Conservation (phyloP, 2,797 vertebrate genomes). For the Galagoides demidoff region DNA sequence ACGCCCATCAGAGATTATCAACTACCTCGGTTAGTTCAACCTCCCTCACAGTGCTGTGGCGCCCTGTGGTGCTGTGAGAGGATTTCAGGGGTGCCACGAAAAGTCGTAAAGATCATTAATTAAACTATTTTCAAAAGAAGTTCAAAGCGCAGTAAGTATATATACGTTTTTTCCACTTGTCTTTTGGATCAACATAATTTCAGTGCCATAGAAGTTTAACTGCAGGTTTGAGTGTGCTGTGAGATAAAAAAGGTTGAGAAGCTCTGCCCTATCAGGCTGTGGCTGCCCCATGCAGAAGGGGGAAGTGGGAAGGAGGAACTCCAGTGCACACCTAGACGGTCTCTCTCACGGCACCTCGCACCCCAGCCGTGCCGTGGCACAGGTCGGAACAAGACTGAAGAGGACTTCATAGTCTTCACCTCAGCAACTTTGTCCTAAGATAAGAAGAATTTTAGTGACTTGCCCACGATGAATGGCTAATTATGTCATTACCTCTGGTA, state of each 20-base stretch:
- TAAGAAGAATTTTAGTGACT: slow-evolving; percentile 36
- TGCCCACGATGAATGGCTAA: not conserved
- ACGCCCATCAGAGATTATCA: not conserved
- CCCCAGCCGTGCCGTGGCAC: not conserved
- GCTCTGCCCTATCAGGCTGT: not conserved
- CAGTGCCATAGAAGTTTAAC: no score
- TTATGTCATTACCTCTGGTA: not conserved
- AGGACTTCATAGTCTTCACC: not conserved
- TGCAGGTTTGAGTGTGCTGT: no score
- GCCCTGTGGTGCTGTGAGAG: no score
- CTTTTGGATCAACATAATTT: no score
- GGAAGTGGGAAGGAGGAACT: not conserved
- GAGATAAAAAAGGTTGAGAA: no score
- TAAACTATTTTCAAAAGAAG: no score
- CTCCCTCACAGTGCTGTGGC: no score
- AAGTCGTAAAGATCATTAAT: no score
- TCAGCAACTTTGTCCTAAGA: not conserved
- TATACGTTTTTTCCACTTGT: no score
- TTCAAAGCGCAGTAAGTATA: no score
- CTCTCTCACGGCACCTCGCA: not conserved
- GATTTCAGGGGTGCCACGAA: no score
- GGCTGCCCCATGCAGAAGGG: not conserved
- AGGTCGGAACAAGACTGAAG: not conserved
- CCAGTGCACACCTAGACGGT: not conserved
- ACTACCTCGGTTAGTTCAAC: not conserved